phyloP scores from a whole-genome alignment of 1,140 invertebrate genomes.

The Lucilia cuprina region DNA sequence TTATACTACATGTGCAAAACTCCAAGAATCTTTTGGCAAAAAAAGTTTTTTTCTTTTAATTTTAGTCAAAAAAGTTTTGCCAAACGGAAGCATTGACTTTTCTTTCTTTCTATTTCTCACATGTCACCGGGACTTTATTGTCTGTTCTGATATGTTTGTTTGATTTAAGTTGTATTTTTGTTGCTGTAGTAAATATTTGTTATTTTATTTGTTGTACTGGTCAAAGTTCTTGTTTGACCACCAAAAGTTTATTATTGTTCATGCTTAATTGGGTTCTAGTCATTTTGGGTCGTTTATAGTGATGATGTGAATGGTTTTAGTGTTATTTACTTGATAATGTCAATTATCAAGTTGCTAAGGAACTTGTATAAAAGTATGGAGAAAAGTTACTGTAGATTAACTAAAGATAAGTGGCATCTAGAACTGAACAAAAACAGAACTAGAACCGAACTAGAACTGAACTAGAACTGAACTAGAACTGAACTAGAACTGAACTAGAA shows the following conservation, averaged over 20 bases:
- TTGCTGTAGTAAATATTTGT: not conserved
- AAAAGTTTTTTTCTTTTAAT: not conserved
- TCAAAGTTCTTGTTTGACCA: not conserved
- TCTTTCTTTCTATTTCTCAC: slow-evolving; percentile 1
- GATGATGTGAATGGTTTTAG: slow-evolving; percentile 28
- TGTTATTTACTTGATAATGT: slow-evolving; percentile 34
- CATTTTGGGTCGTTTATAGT: not conserved
- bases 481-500: too few species aligned
- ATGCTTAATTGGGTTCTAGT: slow-evolving; percentile 27
- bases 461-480: too few species aligned
- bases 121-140: slow-evolving; percentile 16
- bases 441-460: too few species aligned
- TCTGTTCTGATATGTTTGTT: not conserved
- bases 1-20: not conserved
- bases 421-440: too few species aligned
- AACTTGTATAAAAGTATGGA: not conserved
- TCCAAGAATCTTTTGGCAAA: slow-evolving; percentile 8
- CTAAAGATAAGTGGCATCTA: too few species aligned
- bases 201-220: not conserved
- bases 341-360: slow-evolving; percentile 21
- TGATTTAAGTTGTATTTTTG: not conserved
- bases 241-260: slow-evolving; percentile 17
- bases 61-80: not conserved
- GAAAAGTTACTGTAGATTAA: too few species aligned
- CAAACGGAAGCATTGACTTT: slow-evolving; percentile 36